Evolutionary conservation across 2,797 vertebrate genomes (phyloP), one percentile per base, ranked within the genome.

Genomic region (Busarellus nigricollis): DNA sequence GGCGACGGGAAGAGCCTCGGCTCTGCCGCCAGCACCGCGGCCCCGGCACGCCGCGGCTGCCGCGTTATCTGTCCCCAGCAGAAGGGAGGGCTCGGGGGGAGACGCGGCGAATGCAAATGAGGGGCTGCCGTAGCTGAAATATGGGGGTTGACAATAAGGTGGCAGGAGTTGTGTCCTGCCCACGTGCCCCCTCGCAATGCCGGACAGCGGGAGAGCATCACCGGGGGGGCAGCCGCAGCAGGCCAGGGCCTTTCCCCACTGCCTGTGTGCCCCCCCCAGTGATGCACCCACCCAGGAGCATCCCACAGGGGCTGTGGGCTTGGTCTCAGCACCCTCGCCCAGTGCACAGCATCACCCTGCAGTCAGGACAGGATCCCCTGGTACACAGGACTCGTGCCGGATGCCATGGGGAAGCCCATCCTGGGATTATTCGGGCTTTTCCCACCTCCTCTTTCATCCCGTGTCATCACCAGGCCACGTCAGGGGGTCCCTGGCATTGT

Each of bases 11-110:
- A 67, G 49, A 76, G 35, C 83, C n/a, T 4, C 5, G 77, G 95
- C 77, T 93, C 72, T 7, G 29, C 63, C 20, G 44, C 90, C 87
- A 57, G 62, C 57, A 0, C 67, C 84, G 1, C 17, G 40, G 59
- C 72, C 83, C 69, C 19, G 7, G 25, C 59, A 2, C 26, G 25
- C 71, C 44, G 15, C 90, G 93, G 95, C 94, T 94, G 91, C 92
- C 25, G 69, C 88, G 83, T 97, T 90, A 83, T 96, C 96, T 76
- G 89, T 95, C 79, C 96, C 97, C 57, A 57, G 97, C 97, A 96
- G 85, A 25, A 85, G 95, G 89, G 92, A 97, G 80, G 81, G 44
- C 62, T 74, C 18, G 24, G 83, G 40, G 77, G 78, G 49, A 57
- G 55, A 72, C 8, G 45, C 6, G 6, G 73, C 2, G 63, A 83